phyloP scores from a whole-genome alignment of 2,888 invertebrate genomes.

The Calephelis perditalis region DNA sequence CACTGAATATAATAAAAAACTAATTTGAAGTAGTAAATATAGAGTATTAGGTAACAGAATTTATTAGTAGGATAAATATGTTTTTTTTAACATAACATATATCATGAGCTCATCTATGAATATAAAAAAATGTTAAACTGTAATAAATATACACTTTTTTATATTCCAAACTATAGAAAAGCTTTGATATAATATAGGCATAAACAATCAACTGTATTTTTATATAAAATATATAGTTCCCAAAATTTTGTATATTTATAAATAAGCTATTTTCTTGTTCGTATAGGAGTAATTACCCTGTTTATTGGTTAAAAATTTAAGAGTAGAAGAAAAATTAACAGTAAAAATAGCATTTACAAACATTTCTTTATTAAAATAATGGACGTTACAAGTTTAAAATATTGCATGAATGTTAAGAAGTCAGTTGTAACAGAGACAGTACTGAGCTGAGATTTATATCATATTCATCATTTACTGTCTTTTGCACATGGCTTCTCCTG shows the following conservation, averaged over 20 bases:
- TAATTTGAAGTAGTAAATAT: too few relatives aligned
- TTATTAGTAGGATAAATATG: too few relatives aligned
- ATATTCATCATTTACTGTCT: too few relatives aligned
- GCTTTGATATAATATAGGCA: not conserved
- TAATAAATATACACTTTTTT: too few relatives aligned
- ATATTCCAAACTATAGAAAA: slow-evolving; percentile 1
- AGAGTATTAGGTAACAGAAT: too few relatives aligned
- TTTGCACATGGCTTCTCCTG: too few relatives aligned
- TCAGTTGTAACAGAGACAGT: too few relatives aligned
- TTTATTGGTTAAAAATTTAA: slow-evolving; percentile 12
- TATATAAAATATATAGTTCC: slow-evolving; percentile 12
- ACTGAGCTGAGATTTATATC: too few relatives aligned
- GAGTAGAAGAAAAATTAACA: not conserved
- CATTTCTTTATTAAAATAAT: not conserved
- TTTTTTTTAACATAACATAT: too few relatives aligned
- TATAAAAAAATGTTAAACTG: too few relatives aligned
- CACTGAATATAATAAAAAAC: too few relatives aligned
- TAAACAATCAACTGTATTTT: slow-evolving; percentile 1
- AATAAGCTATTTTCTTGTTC: slow-evolving; percentile 15
- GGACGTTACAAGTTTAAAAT: not conserved
- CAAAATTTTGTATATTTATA: slow-evolving; percentile 16
- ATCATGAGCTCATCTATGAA: too few relatives aligned
- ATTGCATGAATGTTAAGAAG: not conserved
- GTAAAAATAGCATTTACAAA: not conserved
- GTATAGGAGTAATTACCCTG: slow-evolving; percentile 18